Evolutionary conservation across 2,797 vertebrate species (phyloP).

Genomic region (Podargus strigoides): DNA sequence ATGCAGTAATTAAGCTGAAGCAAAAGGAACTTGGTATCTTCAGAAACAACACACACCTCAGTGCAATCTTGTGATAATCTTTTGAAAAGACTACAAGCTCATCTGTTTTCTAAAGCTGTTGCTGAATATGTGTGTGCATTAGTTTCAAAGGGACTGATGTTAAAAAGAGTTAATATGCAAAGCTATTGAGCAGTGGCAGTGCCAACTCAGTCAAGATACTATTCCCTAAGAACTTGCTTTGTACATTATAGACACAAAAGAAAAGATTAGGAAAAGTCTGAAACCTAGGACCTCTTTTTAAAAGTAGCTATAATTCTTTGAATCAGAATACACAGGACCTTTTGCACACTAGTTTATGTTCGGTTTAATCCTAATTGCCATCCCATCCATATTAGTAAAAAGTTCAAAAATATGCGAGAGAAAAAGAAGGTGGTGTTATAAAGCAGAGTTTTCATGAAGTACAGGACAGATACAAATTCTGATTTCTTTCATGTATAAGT

Average conservation of each 20-base stretch:
- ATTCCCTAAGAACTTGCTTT: background rate
- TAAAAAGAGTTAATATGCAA: background rate
- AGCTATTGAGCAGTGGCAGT: background rate
- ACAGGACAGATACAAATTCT: background rate
- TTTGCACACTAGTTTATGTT: background rate
- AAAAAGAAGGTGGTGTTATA: background rate
- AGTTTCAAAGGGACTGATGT: background rate
- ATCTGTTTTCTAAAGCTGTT: background rate
- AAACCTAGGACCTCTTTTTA: background rate
- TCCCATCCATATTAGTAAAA: background rate
- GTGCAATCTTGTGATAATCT: background rate
- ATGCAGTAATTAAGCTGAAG: background rate
- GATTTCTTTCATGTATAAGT: background rate
- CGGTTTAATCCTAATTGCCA: background rate
- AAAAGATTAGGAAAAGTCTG: background rate
- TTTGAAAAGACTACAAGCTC: background rate
- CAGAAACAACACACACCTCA: background rate
- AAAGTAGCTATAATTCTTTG: background rate
- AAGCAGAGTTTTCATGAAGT: background rate
- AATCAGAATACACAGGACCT: background rate
- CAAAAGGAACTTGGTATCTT: background rate
- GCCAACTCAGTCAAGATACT: background rate
- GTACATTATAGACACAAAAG: background rate
- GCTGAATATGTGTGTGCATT: background rate
- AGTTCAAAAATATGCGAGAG: background rate